Evolutionary conservation across 2,888 invertebrate species (phyloP).

Genomic region (Andrena bicolor): DNA sequence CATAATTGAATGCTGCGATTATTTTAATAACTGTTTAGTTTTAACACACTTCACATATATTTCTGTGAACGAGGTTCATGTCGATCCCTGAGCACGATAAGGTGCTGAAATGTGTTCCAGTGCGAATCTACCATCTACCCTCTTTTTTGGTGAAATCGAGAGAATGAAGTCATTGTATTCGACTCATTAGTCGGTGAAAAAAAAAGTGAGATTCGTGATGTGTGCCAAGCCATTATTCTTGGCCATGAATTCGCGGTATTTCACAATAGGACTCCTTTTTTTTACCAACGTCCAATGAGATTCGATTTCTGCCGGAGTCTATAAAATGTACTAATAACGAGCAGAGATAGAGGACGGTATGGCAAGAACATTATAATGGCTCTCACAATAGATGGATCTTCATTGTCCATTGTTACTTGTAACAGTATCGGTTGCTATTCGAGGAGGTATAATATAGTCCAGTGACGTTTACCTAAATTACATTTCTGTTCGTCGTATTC

Average conservation of each 20-base stretch:
- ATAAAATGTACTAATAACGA: conserved; percentile 38
- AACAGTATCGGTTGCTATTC: conserved; percentile 45
- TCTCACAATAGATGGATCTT: conserved; percentile 61
- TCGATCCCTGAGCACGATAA: too few species aligned
- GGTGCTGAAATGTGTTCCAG: too few species aligned
- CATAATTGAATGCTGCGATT: too few species aligned
- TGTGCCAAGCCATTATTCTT: conserved; percentile 38
- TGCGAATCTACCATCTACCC: not conserved
- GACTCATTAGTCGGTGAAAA: conserved; percentile 21
- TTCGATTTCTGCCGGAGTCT: conserved; percentile 41
- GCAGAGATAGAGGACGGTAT: conserved; percentile 29
- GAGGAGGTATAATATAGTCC: conserved; percentile 10
- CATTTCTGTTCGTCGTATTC: not conserved
- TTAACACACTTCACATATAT: too few species aligned
- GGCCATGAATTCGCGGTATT: conserved; percentile 49
- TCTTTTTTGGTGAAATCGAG: conserved; percentile 1
- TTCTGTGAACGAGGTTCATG: too few species aligned
- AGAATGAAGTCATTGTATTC: conserved; percentile 1
- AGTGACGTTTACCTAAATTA: not conserved
- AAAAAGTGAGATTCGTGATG: conserved; percentile 20
- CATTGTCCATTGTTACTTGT: conserved; percentile 62
- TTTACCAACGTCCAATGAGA: conserved; percentile 45
- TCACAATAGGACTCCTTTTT: conserved; percentile 37
- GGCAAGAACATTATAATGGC: conserved; percentile 62
- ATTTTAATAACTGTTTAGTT: too few species aligned